Conservation (phyloP, 1,140 invertebrate species). For the Diploscapter pachys region DNA sequence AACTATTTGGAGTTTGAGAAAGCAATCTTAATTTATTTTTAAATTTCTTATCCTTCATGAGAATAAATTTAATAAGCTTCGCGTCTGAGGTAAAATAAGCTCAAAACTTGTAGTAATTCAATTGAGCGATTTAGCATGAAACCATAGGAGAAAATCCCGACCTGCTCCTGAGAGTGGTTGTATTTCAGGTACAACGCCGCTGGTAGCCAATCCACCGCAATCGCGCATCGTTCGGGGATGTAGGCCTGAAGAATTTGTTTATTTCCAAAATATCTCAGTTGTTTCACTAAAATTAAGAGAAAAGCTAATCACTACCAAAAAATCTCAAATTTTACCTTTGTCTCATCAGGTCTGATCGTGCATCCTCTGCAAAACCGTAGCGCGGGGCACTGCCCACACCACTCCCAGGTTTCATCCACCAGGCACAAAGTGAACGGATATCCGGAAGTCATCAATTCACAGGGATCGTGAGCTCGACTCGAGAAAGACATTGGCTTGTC, state of each 20-base stretch:
- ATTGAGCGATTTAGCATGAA: not conserved
- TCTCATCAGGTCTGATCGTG: conserved; percentile 69
- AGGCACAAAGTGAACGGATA: conserved; percentile 35
- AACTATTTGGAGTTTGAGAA: not conserved
- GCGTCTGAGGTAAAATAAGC: not conserved
- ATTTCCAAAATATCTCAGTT: too few species aligned
- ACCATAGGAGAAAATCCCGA: conserved; percentile 56
- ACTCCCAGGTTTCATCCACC: conserved; percentile 31
- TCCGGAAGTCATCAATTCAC: conserved; percentile 25
- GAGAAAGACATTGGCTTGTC: conserved; percentile 57
- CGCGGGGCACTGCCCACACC: conserved; percentile 36
- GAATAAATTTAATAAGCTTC: too few species aligned
- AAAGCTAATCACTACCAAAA: too few species aligned
- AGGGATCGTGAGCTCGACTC: too few species aligned
- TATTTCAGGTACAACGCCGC: conserved; percentile 82
- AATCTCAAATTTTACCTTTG: conserved; percentile 54
- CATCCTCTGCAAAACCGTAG: conserved; percentile 76
- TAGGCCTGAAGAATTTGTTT: conserved; percentile 49
- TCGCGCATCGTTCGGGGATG: conserved; percentile 62
- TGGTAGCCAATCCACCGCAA: conserved; percentile 83
- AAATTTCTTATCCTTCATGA: not conserved
- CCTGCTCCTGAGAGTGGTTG: conserved; percentile 75
- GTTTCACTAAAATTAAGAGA: too few species aligned
- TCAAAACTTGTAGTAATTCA: not conserved
- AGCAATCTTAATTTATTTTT: not conserved